phyloP scores from a whole-genome alignment of 2,888 invertebrate genomes.

The Caenorhabditis uteleia region DNA sequence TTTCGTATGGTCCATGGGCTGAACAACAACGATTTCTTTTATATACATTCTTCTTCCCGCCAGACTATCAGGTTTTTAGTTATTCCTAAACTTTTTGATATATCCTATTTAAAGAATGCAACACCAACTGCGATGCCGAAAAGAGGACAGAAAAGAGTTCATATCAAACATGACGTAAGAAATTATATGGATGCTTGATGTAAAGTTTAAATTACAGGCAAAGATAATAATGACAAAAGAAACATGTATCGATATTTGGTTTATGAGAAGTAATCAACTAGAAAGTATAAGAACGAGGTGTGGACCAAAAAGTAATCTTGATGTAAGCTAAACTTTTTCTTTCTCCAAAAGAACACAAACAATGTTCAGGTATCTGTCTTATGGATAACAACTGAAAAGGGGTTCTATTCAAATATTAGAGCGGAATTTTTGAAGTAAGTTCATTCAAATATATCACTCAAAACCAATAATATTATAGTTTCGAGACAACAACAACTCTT shows the following conservation, averaged over 20 bases:
- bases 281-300: slow-evolving; percentile 95
- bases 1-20: slow-evolving; percentile 99
- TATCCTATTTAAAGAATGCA: slow-evolving; percentile 11
- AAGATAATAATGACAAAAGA: slow-evolving; percentile 84
- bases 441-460: no score
- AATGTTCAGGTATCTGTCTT: slow-evolving; percentile 82
- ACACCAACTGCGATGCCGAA: slow-evolving; percentile 40
- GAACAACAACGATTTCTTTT: slow-evolving; percentile 93
- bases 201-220: neutral
- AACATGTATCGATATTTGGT: slow-evolving; percentile 92
- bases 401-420: slow-evolving; percentile 78
- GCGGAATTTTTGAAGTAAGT: slow-evolving; percentile 22
- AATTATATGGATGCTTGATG: neutral
- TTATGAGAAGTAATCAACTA: slow-evolving; percentile 87
- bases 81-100: no score
- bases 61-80: slow-evolving; percentile 52
- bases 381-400: slow-evolving; percentile 86
- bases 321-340: slow-evolving; percentile 70
- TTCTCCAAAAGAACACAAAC: neutral
- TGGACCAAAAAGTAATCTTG: slow-evolving; percentile 91
- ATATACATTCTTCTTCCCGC: slow-evolving; percentile 93
- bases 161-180: slow-evolving; percentile 76
- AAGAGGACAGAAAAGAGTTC: slow-evolving; percentile 51
- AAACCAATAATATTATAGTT: slow-evolving; percentile 73
- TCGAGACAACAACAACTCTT: slow-evolving; percentile 93